Conservation (phyloP, 2,797 vertebrate genomes). For the Microcaecilia unicolor region DNA sequence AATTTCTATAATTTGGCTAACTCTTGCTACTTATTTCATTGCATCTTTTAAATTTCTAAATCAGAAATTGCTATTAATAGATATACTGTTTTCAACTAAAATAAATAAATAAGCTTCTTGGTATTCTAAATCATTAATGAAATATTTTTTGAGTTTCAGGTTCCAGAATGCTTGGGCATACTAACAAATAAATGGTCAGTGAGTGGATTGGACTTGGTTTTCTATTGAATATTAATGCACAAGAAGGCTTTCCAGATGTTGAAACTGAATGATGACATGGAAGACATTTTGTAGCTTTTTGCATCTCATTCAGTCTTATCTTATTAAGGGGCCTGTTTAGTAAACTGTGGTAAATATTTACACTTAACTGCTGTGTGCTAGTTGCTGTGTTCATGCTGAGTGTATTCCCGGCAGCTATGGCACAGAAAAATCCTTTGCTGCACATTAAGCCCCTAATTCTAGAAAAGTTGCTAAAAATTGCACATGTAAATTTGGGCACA, state of each 20-base stretch:
- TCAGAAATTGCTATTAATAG: conserved; percentile 21
- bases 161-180: conserved; percentile 20
- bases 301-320: conserved; percentile 13
- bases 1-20: conserved; percentile 40
- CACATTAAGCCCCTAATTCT: too few relatives aligned
- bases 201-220: conserved; percentile 6
- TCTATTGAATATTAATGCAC: neutral
- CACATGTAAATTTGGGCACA: too few relatives aligned
- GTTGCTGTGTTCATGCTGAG: too few relatives aligned
- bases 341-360: too few relatives aligned
- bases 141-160: conserved; percentile 11
- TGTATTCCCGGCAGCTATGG: too few relatives aligned
- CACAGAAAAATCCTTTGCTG: too few relatives aligned
- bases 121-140: conserved; percentile 17
- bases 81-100: conserved; percentile 27
- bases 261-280: conserved; percentile 17
- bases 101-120: too few relatives aligned
- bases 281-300: conserved; percentile 20
- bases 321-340: too few relatives aligned
- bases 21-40: conserved; percentile 44
- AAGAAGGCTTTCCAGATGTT: neutral
- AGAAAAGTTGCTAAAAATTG: too few relatives aligned
- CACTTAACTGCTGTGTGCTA: too few relatives aligned
- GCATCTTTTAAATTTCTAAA: conserved; percentile 44
- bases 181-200: conserved; percentile 11